Conservation (phyloP, 2,888 invertebrate genomes). For the Trissolcus brochymenae region DNA sequence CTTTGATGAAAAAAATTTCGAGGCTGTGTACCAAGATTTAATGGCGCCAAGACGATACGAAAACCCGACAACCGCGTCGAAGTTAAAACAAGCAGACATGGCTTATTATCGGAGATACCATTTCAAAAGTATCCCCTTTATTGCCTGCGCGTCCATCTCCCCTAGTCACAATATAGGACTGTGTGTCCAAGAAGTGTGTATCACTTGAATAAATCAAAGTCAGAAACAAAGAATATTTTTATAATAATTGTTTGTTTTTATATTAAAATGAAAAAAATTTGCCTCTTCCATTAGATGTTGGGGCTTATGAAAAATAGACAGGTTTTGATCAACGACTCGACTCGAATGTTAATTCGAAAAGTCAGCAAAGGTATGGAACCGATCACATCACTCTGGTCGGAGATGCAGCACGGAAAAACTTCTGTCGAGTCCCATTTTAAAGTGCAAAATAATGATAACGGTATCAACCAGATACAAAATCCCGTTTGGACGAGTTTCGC, state of each 20-base stretch:
- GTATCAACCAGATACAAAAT: constrained; percentile 12
- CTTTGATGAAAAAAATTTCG: constrained; percentile 6
- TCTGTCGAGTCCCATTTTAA: not conserved
- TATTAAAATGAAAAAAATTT: constrained; percentile 11
- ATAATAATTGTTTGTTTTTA: not conserved
- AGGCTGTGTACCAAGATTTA: constrained; percentile 55
- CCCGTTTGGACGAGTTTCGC: constrained; percentile 19
- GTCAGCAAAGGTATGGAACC: constrained; percentile 67
- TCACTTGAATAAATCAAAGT: constrained; percentile 8
- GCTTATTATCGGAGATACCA: constrained; percentile 77
- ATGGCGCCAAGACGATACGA: constrained; percentile 77
- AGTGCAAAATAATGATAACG: constrained; percentile 7
- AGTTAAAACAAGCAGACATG: constrained; percentile 80
- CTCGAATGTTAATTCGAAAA: constrained; percentile 68
- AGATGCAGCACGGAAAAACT: constrained; percentile 41
- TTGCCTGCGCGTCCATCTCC: constrained; percentile 80
- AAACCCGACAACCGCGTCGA: constrained; percentile 82
- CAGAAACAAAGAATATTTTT: not conserved
- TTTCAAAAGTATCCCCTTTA: constrained; percentile 80
- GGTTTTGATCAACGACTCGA: constrained; percentile 60
- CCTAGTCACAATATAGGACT: constrained; percentile 82
- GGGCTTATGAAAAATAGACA: constrained; percentile 71
- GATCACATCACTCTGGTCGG: constrained; percentile 62
- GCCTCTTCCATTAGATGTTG: constrained; percentile 62
- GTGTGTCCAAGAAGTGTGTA: constrained; percentile 80